A percentile compares a stretch with the other conserved stretches of the same genome.
Evolutionary conservation across 30 jellyfish, hydroid and myxozoan genomes (phyloP).

Genomic region (Hydra vulgaris): DNA sequence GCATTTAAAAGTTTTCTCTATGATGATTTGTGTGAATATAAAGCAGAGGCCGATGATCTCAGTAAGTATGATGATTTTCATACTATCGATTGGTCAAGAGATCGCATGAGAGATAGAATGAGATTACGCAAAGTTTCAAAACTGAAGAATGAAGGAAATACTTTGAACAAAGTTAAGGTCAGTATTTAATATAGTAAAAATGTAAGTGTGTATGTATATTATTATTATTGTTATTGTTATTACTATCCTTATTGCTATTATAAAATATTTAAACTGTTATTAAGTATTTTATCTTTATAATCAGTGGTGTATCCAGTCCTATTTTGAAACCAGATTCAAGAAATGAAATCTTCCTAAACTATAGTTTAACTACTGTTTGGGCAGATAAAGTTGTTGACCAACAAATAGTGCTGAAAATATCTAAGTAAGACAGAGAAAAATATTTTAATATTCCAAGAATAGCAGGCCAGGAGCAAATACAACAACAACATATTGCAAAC

Average conservation of each 20-base stretch:
- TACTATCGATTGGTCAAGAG: constrained; percentile 97
- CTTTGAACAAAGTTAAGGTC: constrained; percentile 64
- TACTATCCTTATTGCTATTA: not conserved
- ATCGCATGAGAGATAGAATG: constrained; percentile 74
- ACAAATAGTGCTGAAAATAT: too few species aligned
- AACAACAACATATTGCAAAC: too few species aligned
- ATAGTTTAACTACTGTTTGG: too few species aligned
- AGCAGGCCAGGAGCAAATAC: too few species aligned
- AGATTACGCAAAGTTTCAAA: constrained; percentile 65
- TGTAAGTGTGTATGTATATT: not conserved
- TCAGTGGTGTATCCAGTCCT: too few species aligned
- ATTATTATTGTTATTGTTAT: not conserved
- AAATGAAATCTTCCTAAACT: too few species aligned
- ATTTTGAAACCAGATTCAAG: too few species aligned
- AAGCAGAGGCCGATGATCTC: constrained; percentile 63
- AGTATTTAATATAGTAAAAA: not conserved
- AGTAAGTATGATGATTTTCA: constrained; percentile 99
- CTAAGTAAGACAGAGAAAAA: too few species aligned
- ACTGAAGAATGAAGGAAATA: constrained; percentile 57
- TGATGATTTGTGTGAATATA: constrained; percentile 68
- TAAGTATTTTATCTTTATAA: too few species aligned
- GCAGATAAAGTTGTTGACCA: too few species aligned
- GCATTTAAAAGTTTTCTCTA: constrained; percentile 30
- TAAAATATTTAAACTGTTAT: too few species aligned
- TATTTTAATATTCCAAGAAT: too few species aligned